phyloP scores from a whole-genome alignment of 2,797 vertebrate species.

The Gallinago solitaria region DNA sequence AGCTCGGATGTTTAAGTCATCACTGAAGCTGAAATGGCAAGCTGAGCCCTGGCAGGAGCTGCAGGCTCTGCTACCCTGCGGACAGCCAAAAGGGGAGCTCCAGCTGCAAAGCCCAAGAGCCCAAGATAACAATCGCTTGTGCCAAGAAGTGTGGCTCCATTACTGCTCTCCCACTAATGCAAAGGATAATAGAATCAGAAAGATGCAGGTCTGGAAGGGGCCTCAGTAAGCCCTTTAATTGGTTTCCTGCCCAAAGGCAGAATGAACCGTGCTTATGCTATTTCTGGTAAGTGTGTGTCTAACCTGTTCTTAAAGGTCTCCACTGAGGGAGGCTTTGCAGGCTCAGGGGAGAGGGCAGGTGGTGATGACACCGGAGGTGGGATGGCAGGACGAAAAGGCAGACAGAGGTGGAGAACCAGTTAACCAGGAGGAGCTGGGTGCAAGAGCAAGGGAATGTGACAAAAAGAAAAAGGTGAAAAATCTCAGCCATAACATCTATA shows the following conservation, averaged over 20 bases:
- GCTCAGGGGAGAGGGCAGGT: not conserved
- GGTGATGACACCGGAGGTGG: not conserved
- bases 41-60: not conserved
- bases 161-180: conserved; percentile 42
- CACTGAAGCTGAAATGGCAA: not conserved
- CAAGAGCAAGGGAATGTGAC: not conserved
- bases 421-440: not conserved
- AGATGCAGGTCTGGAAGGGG: conserved; percentile 20
- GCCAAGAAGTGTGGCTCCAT: conserved; percentile 37
- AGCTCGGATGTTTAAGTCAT: not conserved
- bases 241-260: conserved; percentile 47
- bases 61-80: not conserved
- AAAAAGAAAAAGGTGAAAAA: not conserved
- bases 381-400: not conserved
- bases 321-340: not conserved
- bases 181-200: conserved; percentile 49
- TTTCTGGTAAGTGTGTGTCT: conserved; percentile 42
- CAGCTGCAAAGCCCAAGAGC: not conserved
- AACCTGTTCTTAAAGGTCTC: conserved; percentile 25
- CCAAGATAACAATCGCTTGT: not conserved
- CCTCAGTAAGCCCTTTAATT: conserved; percentile 28
- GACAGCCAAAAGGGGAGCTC: not conserved
- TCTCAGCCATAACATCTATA: not conserved
- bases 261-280: not conserved
- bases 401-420: not conserved